Base-by-base conservation (phyloP, 2,113 vertebrate genomes). In the Ramphastos sulfuratus region DNA sequence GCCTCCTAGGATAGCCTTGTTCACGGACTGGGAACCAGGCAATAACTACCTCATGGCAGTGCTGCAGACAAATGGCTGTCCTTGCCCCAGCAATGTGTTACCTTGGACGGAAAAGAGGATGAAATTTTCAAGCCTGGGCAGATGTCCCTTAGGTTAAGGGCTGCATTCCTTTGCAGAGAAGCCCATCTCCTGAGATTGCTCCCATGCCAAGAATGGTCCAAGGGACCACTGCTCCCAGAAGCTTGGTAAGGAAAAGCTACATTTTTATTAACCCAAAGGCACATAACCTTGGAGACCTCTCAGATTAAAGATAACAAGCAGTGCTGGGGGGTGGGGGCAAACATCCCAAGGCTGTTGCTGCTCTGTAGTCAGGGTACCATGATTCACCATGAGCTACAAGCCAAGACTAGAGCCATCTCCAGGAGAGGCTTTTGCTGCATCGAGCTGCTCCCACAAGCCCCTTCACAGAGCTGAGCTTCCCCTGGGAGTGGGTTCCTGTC, bases 311-410 rank as follows among this genome's bases (percentile, higher is more conserved):
- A 6, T 10, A 10, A 13, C 46, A 33, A 90, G 4, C 21, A 55
- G 55, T 17, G 42, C 65, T 48, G 0, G 2, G 30, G 16, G 6
- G 2, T 42, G 0, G 1, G 27, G 21, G 6, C 3, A 60, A 44
- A 23, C 7, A 28, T 6, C 7, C 23, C 10, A 14, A 17, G 5
- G 27, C 0, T 18, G 7, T 5, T 81, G 44, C 19, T 83, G 59
- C 55, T 33, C 27, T 27, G 48, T 39, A 85, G 10, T 0, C 0
- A 66, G 37, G 27, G 31, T 27, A 69, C 60, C 3, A 3, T 2
- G 3, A 18, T 48, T 15, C 1, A 0, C 23, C 33, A 23, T 27
- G 39, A 74, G n/a, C 70, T 37, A 7, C 21, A 37, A 75, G 35
- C 31, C 79, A 52, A 35, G 24, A 72, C 55, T 9, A 33, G 27